phyloP scores from a whole-genome alignment of 2,113 vertebrate genomes.

The human region GRCh38 chr16:1909501-1910000 shows the following conservation, averaged over 20 bases:
- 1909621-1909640: neutral
- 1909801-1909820: neutral
- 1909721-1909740: neutral
- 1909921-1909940: neutral
- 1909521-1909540: neutral
- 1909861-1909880: neutral
- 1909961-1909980: neutral
- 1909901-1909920: slow-evolving; percentile 9
- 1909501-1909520: neutral
- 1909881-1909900: neutral
- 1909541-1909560: neutral
- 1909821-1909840: neutral
- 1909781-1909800: neutral
- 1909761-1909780: neutral
- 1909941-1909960: too few species aligned
- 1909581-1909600: neutral
- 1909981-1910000: neutral
- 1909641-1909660: neutral
- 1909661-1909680: neutral
- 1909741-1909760: neutral
- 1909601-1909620: neutral
- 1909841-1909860: accelerated
- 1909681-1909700: neutral
- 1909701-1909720: neutral
- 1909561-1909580: neutral